Base-by-base conservation (phyloP, 2,888 invertebrate species). In the Pinctada fucata region DNA sequence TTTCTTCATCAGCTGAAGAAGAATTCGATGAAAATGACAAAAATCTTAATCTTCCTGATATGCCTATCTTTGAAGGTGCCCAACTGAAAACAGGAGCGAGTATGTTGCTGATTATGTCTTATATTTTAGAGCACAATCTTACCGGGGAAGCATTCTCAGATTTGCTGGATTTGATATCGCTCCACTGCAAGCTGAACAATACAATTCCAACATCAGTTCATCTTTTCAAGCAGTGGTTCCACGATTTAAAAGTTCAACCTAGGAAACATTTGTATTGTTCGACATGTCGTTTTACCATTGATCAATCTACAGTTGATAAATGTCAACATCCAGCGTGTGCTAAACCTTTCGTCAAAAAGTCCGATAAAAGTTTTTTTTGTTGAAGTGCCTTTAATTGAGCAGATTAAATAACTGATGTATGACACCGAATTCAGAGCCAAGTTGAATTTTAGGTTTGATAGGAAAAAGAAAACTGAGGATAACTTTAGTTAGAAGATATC, bases 201-300 rank as follows among this genome's bases (percentile, higher is more conserved):
- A 70, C 70, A n/a, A n/a, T 70, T 45, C 72, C 72, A 16, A 47
- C 50, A 4, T 77, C 67, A 72, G 58, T 64, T 16, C 68, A 77
- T 65, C n/a, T 58, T 45, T 77, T 77, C 16, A 77, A 77, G 58
- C 58, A 68, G 10, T 77, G 77, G 77, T 77, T 67, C 52, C 66
- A 72, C 16, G 52, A 71, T 58, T 52, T 76, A 31, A 76, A 76
- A 45, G 72, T 76, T 13, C n/a, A 52, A 16, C 77, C 77, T 6
- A 72, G 65, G 48, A 77, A 77, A 68, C 77, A 77, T 72, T 31
- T 52, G 45, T 76, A 76, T 58, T 76, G 76, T 67, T 65, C 50
- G 31, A 64, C 49, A 3, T 76, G 71, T 31, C 58, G 63, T 49
- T 66, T 77, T 5, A 66, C 31, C 5, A 65, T 72, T 66, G 13